Conservation (phyloP, 2,888 invertebrate genomes). For the Caradrina clavipalpis region DNA sequence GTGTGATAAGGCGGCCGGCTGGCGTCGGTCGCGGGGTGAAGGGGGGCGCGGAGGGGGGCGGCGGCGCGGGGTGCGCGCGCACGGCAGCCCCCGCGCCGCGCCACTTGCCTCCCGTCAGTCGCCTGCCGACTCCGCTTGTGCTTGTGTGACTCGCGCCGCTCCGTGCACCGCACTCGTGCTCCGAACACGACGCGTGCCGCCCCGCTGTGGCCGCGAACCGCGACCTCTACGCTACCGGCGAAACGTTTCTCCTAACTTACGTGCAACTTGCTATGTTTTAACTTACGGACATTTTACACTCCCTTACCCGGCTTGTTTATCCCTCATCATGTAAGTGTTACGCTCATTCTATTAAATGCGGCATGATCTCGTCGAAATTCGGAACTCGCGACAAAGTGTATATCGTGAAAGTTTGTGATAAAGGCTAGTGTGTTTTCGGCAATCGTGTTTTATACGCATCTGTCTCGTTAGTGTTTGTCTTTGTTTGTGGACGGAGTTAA, state of each 20-base stretch:
- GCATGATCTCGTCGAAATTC: slow-evolving; percentile 85
- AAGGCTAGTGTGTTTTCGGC: slow-evolving; percentile 80
- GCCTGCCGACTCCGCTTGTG: slow-evolving; percentile 91
- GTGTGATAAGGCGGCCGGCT: slow-evolving; percentile 89
- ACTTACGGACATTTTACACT: slow-evolving; percentile 87
- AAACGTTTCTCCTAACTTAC: slow-evolving; percentile 88
- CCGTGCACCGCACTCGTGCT: slow-evolving; percentile 90
- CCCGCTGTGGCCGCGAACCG: slow-evolving; percentile 92
- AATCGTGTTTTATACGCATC: slow-evolving; percentile 70
- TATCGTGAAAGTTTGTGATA: slow-evolving; percentile 88
- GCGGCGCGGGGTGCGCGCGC: slow-evolving; percentile 86
- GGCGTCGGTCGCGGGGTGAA: slow-evolving; percentile 82
- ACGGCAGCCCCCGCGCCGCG: slow-evolving; percentile 87
- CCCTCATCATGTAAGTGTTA: slow-evolving; percentile 90
- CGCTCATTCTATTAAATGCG: slow-evolving; percentile 87
- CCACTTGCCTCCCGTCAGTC: slow-evolving; percentile 89
- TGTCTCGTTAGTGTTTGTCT: slow-evolving; percentile 72
- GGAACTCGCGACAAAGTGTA: slow-evolving; percentile 86
- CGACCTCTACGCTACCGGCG: slow-evolving; percentile 92
- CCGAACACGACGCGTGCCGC: slow-evolving; percentile 90
- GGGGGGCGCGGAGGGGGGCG: slow-evolving; percentile 71
- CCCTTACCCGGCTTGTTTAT: slow-evolving; percentile 90
- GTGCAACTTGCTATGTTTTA: slow-evolving; percentile 89
- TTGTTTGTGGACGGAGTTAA: slow-evolving; percentile 78
- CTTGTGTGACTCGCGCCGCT: slow-evolving; percentile 91